Evolutionary conservation across 2,113 vertebrate species (phyloP), one percentile per base, ranked within the genome.

Genomic region (Pogona vitticeps): DNA sequence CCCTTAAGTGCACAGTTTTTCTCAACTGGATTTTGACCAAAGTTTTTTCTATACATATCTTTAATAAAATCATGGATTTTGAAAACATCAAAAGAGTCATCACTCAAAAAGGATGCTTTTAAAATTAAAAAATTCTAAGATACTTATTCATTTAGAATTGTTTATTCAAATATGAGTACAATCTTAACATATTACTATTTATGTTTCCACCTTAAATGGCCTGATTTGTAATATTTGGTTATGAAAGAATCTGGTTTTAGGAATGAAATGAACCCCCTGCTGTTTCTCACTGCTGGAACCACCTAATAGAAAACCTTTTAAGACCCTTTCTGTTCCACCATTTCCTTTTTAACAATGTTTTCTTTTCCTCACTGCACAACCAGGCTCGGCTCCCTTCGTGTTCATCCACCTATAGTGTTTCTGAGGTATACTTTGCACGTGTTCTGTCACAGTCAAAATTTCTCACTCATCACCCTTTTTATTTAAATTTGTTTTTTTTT

Each of bases 351-450:
- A 97, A 97, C 96, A 91, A 89, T 97, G 96, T 97, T 97, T 97
- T 97, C 96, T 97, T 97, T 97, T 97, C 96, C 96, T 94, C 96
- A 93, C 95, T 97, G 98, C 98, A 97, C 97, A 96, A 97, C 96
- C 98, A 99, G 99, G 98, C 98, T 98, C 98, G 98, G 97, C 98
- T 99, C 97, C 98, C 98, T 97, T 99, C 98, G 98, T 99, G 98
- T 96, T 99, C 98, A 98, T 99, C 99, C 96, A 99, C 98, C 97
- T 98, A 98, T 99, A 99, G 98, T 98, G 98, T 99, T 98, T 98
- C 98, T 96, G 99, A 99, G 98, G 98, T 99, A 99, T 97, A 98
- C 95, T 97, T 93, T 98, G 98, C 98, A 98, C 97, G 98, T 96
- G 95, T 98, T 97, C 96, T 96, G 90, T 95, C 96, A 95, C 95